Base-by-base conservation (phyloP, 1,140 invertebrate species). In the Drosophila fuyamai region DNA sequence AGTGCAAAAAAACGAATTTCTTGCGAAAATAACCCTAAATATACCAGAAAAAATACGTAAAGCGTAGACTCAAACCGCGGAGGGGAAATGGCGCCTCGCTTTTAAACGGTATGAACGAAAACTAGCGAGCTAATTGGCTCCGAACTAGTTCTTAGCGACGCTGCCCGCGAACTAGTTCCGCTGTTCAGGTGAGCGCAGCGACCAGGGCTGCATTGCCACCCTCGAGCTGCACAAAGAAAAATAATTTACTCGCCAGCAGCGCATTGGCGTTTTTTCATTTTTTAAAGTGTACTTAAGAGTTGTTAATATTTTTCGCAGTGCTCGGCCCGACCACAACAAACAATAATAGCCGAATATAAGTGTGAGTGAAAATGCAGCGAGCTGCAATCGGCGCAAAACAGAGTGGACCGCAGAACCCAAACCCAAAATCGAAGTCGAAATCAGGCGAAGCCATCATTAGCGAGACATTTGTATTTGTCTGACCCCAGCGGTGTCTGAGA, bases 261-360 rank as follows among this genome's bases (percentile, higher is more conserved):
- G n/a, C 43, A 71, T 47, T 62, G 40, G 9, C 32, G 51, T 65
- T 74, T 75, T 75, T 75, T 61, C 48, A 50, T 73, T 73, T 73
- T 73, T 73, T 73, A 75, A 75, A 75, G 72, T 75, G 72, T 75
- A 75, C 59, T 56, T 41, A 43, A 74, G 53, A 65, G 59, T 75
- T 75, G 60, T 76, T 76, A 76, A 76, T 76, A 66, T 76, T 76
- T 76, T 76, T 76, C 61, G 13, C 72, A 76, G 73, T 76, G 73
- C 73, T 58, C 53, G 40, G 18, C 48, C 60, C 65, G 51, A 76
- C 61, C 63, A 57, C 61, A 76, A 76, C 61, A 76, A 76, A 76
- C 73, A 76, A 67, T 67, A 73, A 76, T 67, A 76, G 44, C 55
- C 55, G 47, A 67, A 53, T 76, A 53, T 65, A 51, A 65, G 73